A percentile compares a stretch with the other conserved stretches of the same genome.
Evolutionary conservation across 2,888 invertebrate genomes (phyloP).

Genomic region (Polymixis flavicincta): DNA sequence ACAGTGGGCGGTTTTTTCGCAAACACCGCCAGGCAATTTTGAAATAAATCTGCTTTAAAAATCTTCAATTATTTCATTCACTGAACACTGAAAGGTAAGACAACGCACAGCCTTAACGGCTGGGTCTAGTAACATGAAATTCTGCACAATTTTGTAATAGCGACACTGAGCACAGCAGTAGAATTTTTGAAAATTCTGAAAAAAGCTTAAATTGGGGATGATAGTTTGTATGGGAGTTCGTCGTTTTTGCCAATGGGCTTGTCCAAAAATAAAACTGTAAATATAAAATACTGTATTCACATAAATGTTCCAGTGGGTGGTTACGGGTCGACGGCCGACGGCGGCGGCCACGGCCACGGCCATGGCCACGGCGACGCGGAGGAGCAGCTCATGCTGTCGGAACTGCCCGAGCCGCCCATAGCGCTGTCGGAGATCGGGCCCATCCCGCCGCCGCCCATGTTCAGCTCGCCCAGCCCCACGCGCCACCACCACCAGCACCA

Average conservation of each 20-base stretch:
- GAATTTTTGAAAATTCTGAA: neutral
- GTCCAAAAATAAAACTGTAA: neutral
- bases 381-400: constrained; percentile 94
- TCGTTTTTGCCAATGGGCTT: neutral
- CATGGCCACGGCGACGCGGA: constrained; percentile 73
- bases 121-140: neutral
- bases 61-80: neutral
- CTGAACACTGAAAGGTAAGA: neutral
- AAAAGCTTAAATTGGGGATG: no score
- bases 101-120: neutral
- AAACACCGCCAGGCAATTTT: neutral
- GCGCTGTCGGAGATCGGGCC: constrained; percentile 98
- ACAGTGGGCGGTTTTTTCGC: neutral
- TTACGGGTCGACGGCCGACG: constrained; percentile 81
- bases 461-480: constrained; percentile 96
- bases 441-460: constrained; percentile 98
- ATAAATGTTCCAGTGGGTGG: constrained; percentile 89
- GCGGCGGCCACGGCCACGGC: constrained; percentile 70
- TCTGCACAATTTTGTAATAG: neutral
- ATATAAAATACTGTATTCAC: neutral
- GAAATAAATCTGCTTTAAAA: neutral
- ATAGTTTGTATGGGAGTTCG: neutral
- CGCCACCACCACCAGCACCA: constrained; percentile 82
- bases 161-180: neutral
- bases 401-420: constrained; percentile 97